A percentile compares a stretch with the other conserved stretches of the same genome.
Evolutionary conservation across 2,797 vertebrate genomes (phyloP).

Genomic region (Cyprinella venusta): DNA sequence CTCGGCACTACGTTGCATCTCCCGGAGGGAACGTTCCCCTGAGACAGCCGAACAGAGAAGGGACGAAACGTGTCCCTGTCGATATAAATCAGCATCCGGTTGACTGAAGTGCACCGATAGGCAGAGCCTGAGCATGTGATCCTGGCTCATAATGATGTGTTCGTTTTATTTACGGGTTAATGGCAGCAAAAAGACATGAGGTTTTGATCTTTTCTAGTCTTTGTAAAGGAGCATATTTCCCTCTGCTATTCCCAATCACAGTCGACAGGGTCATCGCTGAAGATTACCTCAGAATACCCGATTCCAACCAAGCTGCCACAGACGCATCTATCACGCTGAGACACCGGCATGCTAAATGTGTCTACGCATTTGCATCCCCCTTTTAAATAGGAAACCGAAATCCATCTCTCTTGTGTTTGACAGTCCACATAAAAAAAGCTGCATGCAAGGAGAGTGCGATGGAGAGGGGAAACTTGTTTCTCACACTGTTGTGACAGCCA

Average conservation of each 20-base stretch:
- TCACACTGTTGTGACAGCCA: slow-evolving; percentile 76
- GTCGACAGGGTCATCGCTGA: slow-evolving; percentile 69
- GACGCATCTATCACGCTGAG: slow-evolving; percentile 69
- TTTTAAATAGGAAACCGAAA: slow-evolving; percentile 46
- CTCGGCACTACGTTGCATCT: slow-evolving; percentile 39
- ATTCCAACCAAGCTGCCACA: slow-evolving; percentile 58
- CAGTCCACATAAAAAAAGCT: slow-evolving; percentile 73
- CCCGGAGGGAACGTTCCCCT: slow-evolving; percentile 43
- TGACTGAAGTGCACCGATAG: slow-evolving; percentile 55
- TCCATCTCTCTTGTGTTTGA: slow-evolving; percentile 75
- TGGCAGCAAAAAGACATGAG: slow-evolving; percentile 39
- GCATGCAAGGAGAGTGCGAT: slow-evolving; percentile 60
- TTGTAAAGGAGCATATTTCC: slow-evolving; percentile 24
- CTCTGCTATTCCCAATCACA: slow-evolving; percentile 50
- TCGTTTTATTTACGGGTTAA: slow-evolving; percentile 60
- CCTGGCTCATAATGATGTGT: slow-evolving; percentile 53
- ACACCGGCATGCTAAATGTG: slow-evolving; percentile 71
- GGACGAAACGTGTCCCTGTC: slow-evolving; percentile 56
- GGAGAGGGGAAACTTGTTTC: slow-evolving; percentile 74
- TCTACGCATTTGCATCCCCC: slow-evolving; percentile 68
- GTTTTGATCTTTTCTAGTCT: slow-evolving; percentile 24
- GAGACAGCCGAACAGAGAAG: slow-evolving; percentile 35
- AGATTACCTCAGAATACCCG: slow-evolving; percentile 72
- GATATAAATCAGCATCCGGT: slow-evolving; percentile 59
- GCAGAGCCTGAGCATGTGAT: slow-evolving; percentile 49